A percentile compares a stretch with the other conserved stretches of the same genome.
Evolutionary conservation across 2,113 vertebrate species (phyloP).

Genomic region (Mesitornis unicolor): DNA sequence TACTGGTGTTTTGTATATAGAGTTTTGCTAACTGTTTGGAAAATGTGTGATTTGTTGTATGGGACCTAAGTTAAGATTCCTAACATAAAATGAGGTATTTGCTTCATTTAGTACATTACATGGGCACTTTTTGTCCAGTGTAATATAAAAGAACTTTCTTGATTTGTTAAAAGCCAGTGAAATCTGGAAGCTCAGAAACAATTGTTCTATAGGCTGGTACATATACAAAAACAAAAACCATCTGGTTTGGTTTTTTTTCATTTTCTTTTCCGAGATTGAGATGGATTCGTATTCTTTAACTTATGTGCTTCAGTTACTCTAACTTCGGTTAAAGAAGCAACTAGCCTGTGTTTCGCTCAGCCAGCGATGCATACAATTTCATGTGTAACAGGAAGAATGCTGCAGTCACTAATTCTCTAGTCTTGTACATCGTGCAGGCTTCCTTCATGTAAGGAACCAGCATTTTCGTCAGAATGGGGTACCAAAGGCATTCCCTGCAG

Average conservation of each 20-base stretch:
- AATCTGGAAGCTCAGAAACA: neutral
- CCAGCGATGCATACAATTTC: neutral
- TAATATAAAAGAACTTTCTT: neutral
- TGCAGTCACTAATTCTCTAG: neutral
- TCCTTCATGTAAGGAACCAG: neutral
- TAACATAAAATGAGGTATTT: neutral
- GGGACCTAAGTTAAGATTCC: neutral
- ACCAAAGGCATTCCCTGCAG: neutral
- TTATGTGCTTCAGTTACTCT: neutral
- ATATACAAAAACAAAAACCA: neutral
- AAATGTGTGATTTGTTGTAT: neutral
- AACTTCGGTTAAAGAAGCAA: neutral
- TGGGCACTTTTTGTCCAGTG: neutral
- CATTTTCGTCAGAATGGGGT: neutral
- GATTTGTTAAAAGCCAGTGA: neutral
- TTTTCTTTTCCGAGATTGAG: neutral
- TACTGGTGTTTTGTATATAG: neutral
- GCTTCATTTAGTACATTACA: fast-evolving
- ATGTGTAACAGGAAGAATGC: neutral
- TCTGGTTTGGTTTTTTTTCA: too few relatives aligned
- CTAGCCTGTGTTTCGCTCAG: neutral
- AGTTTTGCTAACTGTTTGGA: neutral
- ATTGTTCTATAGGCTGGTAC: neutral
- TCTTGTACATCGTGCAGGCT: neutral
- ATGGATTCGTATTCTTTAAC: neutral